Base-by-base conservation (phyloP, 2,888 invertebrate species). In the Drosophila atroscutellata region DNA sequence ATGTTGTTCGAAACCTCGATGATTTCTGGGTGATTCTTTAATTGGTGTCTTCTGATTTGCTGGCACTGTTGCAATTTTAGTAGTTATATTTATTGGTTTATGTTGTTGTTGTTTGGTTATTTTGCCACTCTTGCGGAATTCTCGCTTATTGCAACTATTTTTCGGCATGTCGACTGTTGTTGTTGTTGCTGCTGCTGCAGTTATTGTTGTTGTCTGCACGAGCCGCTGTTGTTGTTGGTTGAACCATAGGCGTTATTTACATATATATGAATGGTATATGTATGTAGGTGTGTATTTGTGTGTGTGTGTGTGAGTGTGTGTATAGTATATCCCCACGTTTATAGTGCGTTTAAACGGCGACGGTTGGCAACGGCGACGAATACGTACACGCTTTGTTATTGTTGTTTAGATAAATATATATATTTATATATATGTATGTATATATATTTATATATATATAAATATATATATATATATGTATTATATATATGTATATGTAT, bases 321-420 rank as follows among this genome's bases (percentile, higher is more conserved):
- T 61, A n/a, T 30, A 26, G 47, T 63, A 55, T 80, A 75, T 75
- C 80, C 71, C 76, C 80, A 77, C 77, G 57, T 80, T 80, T 66
- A n/a, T 20, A 26, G 20, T 63, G 49, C 55, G 65, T 56, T 56
- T 51, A n/a, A 15, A 62, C 69, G 64, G 52, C 77, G 74, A 77
- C 76, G 71, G 28, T 42, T 67, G 30, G 36, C 55, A 63, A 54
- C 80, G 76, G 50, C 76, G 60, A 58, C 76, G 64, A 70, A 49
- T 79, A 70, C 71, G 75, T 62, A 63, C 65, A 65, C 80, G 70
- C 60, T 76, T 75, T 55, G 20, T 65, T 58, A 49, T 74, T 49
- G 32, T 67, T 59, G 47, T 72, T 66, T 42, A 58, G 20, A 34
- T 66, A 24, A 24, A 45, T 15, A 24, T 15, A 37, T 36, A 15